Evolutionary conservation across 2,797 vertebrate genomes (phyloP).

Genomic region (Cuculus canorus): DNA sequence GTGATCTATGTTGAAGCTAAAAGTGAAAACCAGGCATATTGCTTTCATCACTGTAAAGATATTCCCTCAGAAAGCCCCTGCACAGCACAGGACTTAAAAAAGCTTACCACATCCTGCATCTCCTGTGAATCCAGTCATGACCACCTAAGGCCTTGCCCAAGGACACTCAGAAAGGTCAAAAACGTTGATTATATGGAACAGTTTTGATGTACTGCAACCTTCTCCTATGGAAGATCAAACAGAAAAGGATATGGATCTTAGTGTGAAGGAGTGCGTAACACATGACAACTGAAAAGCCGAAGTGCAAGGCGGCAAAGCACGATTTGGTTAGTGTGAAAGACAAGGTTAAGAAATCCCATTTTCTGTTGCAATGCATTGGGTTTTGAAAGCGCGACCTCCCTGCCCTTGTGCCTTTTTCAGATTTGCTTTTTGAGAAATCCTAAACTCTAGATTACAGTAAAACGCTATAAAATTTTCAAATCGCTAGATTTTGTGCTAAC

Average conservation of each 20-base stretch:
- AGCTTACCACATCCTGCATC: background rate
- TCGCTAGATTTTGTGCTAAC: constrained; percentile 31
- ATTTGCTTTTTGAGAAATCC: background rate
- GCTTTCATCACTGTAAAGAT: background rate
- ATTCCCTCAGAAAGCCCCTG: background rate
- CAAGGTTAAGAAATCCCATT: background rate
- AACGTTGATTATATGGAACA: background rate
- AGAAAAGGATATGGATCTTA: background rate
- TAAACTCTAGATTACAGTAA: background rate
- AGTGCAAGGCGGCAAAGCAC: background rate
- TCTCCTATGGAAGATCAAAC: background rate
- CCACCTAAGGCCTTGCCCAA: background rate
- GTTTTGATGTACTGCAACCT: background rate
- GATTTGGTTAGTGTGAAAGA: background rate
- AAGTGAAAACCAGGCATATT: background rate
- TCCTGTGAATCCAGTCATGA: background rate
- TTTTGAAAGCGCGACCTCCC: background rate
- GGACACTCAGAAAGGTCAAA: background rate
- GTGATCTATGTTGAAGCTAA: background rate
- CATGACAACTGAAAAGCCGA: background rate
- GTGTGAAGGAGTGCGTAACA: rapidly evolving
- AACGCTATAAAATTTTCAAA: background rate
- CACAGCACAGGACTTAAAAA: rapidly evolving
- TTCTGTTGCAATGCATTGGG: background rate
- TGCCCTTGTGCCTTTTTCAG: background rate